Evolutionary conservation across 2,888 invertebrate genomes (phyloP), one percentile per base, ranked within the genome.

Genomic region (Acheta domesticus): DNA sequence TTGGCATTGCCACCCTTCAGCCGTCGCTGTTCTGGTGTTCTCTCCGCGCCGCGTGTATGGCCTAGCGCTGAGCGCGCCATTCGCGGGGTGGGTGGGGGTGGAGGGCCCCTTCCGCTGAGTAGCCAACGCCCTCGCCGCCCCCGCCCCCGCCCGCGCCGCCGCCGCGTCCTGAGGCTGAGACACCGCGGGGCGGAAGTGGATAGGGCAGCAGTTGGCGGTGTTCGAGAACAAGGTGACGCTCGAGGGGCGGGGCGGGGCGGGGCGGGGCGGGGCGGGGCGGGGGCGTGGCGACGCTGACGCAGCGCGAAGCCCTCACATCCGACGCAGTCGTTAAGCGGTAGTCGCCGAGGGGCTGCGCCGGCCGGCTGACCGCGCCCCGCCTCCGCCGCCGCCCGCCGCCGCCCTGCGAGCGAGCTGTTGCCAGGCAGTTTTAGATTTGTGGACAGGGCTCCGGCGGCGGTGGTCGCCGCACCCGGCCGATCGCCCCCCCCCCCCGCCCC

Each of bases 61-160:
- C 48, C 48, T n/a, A 76, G 1, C 75, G 75, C 75, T 20, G 75
- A 20, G n/a, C n/a, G 75, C 75, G 23, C 14, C n/a, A 2, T 23
- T 36, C 78, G 36, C 62, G 20, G 48, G 62, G 48, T 19, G 48
- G 23, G 78, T 16, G 78, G 78, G 62, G 78, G 78, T 21, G 62
- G 74, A 73, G 48, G 49, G 36, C n/a, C 23, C 49, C 49, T n/a
- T 50, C n/a, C 23, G 23, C 21, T 48, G 74, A 74, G n/a, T 20
- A 21, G 48, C 74, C 74, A 20, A 74, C 16, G 36, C n/a, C 74
- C n/a, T 75, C 20, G 76, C 74, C 78, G 75, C 21, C 78, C 78
- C 73, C 20, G 21, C 74, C 48, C 48, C 49, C 23, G 75, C 21
- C 78, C 78, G 36, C 20, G 21, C 74, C 48, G 48, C 49, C 23